Conservation (phyloP, 2,888 invertebrate species). For the Psylliodes chrysocephalus region DNA sequence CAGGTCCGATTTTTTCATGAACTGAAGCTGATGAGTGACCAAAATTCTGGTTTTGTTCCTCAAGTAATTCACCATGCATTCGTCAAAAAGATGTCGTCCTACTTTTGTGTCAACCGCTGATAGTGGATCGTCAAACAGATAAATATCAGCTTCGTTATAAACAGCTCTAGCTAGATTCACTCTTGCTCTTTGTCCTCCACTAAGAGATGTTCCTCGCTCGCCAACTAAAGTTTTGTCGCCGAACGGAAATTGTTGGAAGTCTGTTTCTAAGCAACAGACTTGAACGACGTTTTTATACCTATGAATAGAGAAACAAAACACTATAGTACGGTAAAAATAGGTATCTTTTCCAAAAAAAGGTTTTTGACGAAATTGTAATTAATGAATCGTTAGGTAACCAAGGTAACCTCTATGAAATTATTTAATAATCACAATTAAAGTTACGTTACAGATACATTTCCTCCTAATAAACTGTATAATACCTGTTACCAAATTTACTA, state of each 20-base stretch:
- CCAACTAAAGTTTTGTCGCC: constrained; percentile 82
- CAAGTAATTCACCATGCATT: constrained; percentile 72
- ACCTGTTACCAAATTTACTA: too few species aligned
- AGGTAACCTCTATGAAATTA: too few species aligned
- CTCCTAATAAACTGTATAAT: too few species aligned
- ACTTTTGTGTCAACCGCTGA: constrained; percentile 84
- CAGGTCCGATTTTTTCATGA: constrained; percentile 73
- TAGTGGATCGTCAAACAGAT: constrained; percentile 82
- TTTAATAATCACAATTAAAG: too few species aligned
- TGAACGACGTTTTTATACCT: constrained; percentile 64
- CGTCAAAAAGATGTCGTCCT: constrained; percentile 77
- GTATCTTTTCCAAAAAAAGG: neutral
- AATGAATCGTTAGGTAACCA: too few species aligned
- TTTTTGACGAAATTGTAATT: neutral
- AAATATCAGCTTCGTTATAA: constrained; percentile 80
- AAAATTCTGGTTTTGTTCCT: constrained; percentile 76
- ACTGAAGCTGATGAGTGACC: constrained; percentile 89
- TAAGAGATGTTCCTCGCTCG: constrained; percentile 81
- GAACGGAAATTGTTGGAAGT: constrained; percentile 76
- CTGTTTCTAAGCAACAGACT: constrained; percentile 74
- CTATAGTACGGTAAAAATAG: neutral
- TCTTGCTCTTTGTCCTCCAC: constrained; percentile 85
- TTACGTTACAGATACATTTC: too few species aligned
- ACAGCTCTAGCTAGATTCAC: constrained; percentile 81
- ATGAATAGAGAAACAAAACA: too few species aligned